phyloP scores from a whole-genome alignment of 2,113 vertebrate genomes.

The Percopsis transmontana region DNA sequence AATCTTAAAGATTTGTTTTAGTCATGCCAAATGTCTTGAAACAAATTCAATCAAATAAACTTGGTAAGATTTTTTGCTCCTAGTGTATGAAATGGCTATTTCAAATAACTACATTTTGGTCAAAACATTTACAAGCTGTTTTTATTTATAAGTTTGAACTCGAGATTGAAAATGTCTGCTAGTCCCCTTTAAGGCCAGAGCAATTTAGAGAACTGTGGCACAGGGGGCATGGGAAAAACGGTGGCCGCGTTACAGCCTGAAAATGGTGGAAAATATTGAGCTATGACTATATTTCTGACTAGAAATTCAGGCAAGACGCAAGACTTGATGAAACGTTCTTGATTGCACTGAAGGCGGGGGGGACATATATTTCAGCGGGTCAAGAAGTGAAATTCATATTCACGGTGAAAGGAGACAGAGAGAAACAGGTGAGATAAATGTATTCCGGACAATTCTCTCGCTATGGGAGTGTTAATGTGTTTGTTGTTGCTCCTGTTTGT shows the following conservation, averaged over 20 bases:
- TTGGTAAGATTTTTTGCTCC: too few relatives aligned
- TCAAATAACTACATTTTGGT: too few relatives aligned
- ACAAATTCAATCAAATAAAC: too few relatives aligned
- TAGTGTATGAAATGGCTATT: too few relatives aligned
- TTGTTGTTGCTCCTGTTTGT: constrained; percentile 42
- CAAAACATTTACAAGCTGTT: too few relatives aligned
- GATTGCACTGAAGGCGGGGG: constrained; percentile 20
- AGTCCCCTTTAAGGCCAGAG: too few relatives aligned
- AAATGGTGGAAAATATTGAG: constrained; percentile 25
- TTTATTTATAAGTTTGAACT: too few relatives aligned
- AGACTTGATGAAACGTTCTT: constrained; percentile 39
- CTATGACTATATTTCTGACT: constrained; percentile 25
- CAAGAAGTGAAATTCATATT: constrained; percentile 36
- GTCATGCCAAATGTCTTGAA: too few relatives aligned
- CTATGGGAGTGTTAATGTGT: constrained; percentile 30
- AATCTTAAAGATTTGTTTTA: too few relatives aligned
- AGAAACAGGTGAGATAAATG: constrained; percentile 20
- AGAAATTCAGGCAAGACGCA: constrained; percentile 35
- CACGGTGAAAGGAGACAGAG: not conserved
- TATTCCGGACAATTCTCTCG: constrained; percentile 29
- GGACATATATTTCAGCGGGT: constrained; percentile 45
- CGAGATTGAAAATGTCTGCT: too few relatives aligned
- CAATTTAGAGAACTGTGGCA: too few relatives aligned
- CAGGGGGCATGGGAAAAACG: not conserved
- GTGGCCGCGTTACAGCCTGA: not conserved